Percentiles rank a stretch among this genome's conserved stretches.
Conservation (phyloP, 2,888 invertebrate genomes). For the Sthenelais limicola region DNA sequence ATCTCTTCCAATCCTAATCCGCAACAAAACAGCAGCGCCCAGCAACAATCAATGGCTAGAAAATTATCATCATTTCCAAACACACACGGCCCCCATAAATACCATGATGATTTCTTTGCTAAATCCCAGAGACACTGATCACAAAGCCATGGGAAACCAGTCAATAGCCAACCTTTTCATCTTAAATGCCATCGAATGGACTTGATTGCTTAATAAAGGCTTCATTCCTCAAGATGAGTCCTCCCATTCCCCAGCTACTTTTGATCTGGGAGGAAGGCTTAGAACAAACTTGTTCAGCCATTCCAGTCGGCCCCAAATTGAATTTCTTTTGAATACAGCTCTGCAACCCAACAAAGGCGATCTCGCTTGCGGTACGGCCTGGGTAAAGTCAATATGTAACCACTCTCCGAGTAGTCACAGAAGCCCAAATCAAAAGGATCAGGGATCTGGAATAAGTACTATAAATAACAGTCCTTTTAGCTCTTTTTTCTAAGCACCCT, state of each 20-base stretch:
- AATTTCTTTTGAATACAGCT: constrained; percentile 40
- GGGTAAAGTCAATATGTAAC: constrained; percentile 36
- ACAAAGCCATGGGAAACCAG: constrained; percentile 16
- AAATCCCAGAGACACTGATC: constrained; percentile 26
- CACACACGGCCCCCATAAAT: constrained; percentile 22
- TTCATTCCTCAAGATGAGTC: constrained; percentile 36
- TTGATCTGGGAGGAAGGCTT: constrained; percentile 16
- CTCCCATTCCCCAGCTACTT: background rate
- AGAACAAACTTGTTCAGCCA: constrained; percentile 28
- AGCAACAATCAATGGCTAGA: constrained; percentile 16
- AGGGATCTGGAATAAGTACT: constrained; percentile 9
- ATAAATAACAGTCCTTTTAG: constrained; percentile 33
- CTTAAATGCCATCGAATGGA: constrained; percentile 26
- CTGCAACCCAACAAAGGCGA: constrained; percentile 36
- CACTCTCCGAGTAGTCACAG: background rate
- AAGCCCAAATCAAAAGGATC: constrained; percentile 26
- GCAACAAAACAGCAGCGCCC: too few species aligned
- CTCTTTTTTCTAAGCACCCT: too few species aligned
- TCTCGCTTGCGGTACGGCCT: too few species aligned
- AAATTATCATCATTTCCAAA: constrained; percentile 28
- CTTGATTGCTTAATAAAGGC: constrained; percentile 28
- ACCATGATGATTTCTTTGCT: constrained; percentile 39
- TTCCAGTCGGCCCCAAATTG: constrained; percentile 23
- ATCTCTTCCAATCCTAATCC: too few species aligned
- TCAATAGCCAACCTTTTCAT: constrained; percentile 29